These are phyloP conservation scores for Chorisops tibialis DNA, from an alignment of 2,888 invertebrate genomes.

Conservation along the genomic window DNA sequence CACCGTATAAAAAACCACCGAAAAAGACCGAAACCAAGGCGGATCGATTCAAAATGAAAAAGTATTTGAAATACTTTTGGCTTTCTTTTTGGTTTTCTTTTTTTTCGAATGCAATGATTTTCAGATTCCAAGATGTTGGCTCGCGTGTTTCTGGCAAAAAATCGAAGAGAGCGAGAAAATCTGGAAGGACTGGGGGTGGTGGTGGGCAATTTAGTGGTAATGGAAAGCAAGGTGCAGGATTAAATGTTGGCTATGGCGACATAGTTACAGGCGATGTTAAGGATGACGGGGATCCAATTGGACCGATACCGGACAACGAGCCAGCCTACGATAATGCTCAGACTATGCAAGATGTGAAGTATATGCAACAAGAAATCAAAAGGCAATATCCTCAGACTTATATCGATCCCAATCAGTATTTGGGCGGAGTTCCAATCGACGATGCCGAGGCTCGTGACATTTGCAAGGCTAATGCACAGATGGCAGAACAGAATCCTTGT, in stretches of 20 bases:
- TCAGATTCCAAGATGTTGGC: too few relatives aligned
- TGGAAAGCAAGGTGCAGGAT: neutral
- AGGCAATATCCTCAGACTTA: neutral
- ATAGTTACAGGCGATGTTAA: neutral
- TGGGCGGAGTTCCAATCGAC: neutral
- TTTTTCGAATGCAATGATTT: too few relatives aligned
- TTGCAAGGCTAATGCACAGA: neutral
- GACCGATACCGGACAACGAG: neutral
- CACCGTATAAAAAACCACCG: neutral
- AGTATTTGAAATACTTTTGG: too few relatives aligned
- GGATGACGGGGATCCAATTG: neutral
- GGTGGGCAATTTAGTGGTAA: neutral
- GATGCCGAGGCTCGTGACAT: neutral
- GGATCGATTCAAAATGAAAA: neutral
- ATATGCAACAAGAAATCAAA: neutral
- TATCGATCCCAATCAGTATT: conserved; percentile 8
- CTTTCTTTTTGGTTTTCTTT: too few relatives aligned
- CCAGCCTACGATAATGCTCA: neutral
- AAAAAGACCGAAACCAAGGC: neutral
- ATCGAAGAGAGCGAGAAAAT: too few relatives aligned
- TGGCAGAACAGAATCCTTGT: too few relatives aligned
- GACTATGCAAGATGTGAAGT: neutral
- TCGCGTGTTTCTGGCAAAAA: too few relatives aligned
- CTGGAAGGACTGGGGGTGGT: too few relatives aligned
- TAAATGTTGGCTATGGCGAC: neutral